A percentile compares a stretch with the other conserved stretches of the same genome.
Evolutionary conservation across 2,797 vertebrate genomes (phyloP).

Genomic region (Sus cebifrons): DNA sequence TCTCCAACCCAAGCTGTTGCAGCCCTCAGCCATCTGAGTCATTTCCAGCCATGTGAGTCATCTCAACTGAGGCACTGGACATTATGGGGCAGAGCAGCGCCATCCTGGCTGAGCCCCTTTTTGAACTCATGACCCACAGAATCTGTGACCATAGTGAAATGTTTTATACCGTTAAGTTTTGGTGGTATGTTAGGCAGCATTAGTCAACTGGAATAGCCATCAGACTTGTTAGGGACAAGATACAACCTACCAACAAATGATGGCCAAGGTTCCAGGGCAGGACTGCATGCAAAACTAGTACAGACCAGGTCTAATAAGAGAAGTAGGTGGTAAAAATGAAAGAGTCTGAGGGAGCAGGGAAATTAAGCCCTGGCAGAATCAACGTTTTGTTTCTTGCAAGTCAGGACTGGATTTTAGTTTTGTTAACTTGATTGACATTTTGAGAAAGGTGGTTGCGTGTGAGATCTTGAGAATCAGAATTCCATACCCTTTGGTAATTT

Average conservation of each 20-base stretch:
- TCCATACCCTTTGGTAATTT: background rate
- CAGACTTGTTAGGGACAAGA: background rate
- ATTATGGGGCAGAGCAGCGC: background rate
- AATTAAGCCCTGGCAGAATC: background rate
- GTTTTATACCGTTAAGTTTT: background rate
- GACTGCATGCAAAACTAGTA: background rate
- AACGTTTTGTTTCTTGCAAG: background rate
- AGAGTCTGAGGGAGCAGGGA: background rate
- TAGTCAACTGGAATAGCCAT: background rate
- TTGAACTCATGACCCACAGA: background rate
- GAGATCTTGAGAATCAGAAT: slow-evolving; percentile 18
- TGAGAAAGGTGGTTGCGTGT: background rate
- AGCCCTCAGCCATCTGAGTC: background rate
- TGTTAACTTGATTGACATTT: background rate
- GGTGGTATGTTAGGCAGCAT: background rate
- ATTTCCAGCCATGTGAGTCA: background rate
- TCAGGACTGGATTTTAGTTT: background rate
- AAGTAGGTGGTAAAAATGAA: background rate
- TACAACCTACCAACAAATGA: background rate
- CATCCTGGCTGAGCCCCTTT: background rate
- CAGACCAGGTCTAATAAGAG: background rate
- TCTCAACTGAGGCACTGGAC: background rate
- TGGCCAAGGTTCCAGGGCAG: background rate
- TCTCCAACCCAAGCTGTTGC: background rate
- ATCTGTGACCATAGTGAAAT: background rate